Evolutionary conservation across 2,888 invertebrate species (phyloP).

Genomic region (Tetragonula carbonaria): DNA sequence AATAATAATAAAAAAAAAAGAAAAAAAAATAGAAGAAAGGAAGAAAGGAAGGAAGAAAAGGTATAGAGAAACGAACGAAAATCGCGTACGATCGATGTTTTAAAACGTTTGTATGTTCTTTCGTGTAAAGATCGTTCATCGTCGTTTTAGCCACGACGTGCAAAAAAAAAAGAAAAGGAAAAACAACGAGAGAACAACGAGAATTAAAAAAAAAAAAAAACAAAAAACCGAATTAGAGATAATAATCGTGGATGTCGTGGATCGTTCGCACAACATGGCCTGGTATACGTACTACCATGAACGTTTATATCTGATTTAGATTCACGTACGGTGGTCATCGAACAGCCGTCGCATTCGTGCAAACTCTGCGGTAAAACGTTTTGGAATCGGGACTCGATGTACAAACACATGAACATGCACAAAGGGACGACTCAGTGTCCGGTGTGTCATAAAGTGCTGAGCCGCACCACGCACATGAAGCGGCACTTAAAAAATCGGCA

Average conservation of each 20-base stretch:
- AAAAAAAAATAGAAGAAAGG: neutral
- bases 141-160: too few species aligned
- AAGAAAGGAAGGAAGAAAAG: neutral
- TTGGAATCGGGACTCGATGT: constrained; percentile 85
- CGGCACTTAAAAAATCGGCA: constrained; percentile 83
- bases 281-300: constrained; percentile 61
- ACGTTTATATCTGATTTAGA: constrained; percentile 82
- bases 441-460: constrained; percentile 84
- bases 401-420: constrained; percentile 85
- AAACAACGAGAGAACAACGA: neutral
- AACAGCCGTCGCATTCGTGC: constrained; percentile 84
- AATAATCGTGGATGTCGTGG: constrained; percentile 4
- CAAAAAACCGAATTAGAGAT: constrained; percentile 13
- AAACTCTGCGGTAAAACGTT: constrained; percentile 84
- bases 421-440: constrained; percentile 85
- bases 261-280: constrained; percentile 19
- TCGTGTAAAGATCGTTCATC: too few species aligned
- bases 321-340: constrained; percentile 83
- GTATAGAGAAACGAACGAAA: neutral
- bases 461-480: constrained; percentile 84
- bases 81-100: neutral
- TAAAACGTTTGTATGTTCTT: too few species aligned
- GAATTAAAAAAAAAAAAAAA: neutral
- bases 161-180: neutral
- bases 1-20: neutral